phyloP scores from a whole-genome alignment of 2,797 vertebrate genomes.

The Poeciliopsis turneri region DNA sequence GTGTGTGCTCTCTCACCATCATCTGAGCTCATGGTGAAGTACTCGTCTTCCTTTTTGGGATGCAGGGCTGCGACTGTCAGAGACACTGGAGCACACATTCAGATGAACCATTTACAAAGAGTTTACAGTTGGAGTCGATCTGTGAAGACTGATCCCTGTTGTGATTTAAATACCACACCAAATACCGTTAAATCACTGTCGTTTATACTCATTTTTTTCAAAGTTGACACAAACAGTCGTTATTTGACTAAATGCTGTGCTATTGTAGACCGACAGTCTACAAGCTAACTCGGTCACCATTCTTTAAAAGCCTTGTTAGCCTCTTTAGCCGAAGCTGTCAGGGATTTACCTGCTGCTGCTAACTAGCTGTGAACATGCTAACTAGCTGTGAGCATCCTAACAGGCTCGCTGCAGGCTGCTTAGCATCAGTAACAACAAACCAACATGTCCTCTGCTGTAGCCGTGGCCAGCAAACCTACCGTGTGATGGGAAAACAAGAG shows the following conservation, averaged over 20 bases:
- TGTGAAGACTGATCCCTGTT: background rate
- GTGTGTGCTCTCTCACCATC: conserved; percentile 81
- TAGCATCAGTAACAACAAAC: background rate
- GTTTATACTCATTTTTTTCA: background rate
- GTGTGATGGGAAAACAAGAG: background rate
- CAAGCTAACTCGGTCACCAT: background rate
- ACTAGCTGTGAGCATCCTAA: background rate
- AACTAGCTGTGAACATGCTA: background rate
- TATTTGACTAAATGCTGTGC: background rate
- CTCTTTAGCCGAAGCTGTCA: background rate
- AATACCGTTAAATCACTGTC: background rate
- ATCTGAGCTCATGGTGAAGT: conserved; percentile 89
- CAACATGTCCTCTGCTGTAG: background rate
- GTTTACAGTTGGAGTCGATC: background rate
- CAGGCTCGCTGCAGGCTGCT: background rate
- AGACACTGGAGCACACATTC: background rate
- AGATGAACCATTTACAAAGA: background rate
- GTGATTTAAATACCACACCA: background rate
- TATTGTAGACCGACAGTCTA: background rate
- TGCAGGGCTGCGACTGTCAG: conserved; percentile 58
- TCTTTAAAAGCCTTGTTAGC: background rate
- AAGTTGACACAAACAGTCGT: background rate
- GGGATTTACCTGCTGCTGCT: background rate
- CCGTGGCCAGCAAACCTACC: background rate
- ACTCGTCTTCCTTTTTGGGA: conserved; percentile 69